phyloP scores from a whole-genome alignment of 2,888 invertebrate genomes.

The Tillus elongatus region DNA sequence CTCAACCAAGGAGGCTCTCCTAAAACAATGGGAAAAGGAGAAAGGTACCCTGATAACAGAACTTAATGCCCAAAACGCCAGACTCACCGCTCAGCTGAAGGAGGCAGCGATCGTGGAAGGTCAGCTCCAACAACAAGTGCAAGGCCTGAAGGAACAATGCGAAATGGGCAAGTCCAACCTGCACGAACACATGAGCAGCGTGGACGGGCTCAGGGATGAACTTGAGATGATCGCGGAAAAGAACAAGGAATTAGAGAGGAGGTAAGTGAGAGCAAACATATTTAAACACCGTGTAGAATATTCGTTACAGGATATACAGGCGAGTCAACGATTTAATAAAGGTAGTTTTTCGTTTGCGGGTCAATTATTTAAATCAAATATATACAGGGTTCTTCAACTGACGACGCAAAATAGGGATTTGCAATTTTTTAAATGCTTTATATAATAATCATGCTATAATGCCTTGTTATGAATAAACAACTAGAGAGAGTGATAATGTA shows the following conservation, averaged over 20 bases:
- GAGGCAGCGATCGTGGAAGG: conserved; percentile 74
- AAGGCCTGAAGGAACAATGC: conserved; percentile 75
- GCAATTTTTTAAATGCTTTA: no score
- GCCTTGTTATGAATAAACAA: no score
- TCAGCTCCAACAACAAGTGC: conserved; percentile 70
- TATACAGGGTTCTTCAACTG: no score
- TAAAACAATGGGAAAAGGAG: conserved; percentile 65
- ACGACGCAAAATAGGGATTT: no score
- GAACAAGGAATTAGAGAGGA: conserved; percentile 74
- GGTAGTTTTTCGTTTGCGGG: no score
- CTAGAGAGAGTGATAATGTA: no score
- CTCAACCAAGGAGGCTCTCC: conserved; percentile 51
- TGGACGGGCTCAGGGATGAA: conserved; percentile 82
- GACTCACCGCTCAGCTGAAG: conserved; percentile 76
- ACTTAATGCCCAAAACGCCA: conserved; percentile 74
- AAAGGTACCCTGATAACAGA: conserved; percentile 72
- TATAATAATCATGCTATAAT: no score
- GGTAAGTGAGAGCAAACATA: no score
- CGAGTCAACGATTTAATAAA: no score
- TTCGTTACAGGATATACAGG: no score
- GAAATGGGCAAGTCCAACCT: conserved; percentile 25
- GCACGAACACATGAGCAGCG: conserved; percentile 81
- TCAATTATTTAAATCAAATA: no score
- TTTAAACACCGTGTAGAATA: no score
- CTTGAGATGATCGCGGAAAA: conserved; percentile 74